Evolutionary conservation across 2,888 invertebrate genomes (phyloP).

Genomic region (Drosophila macrospina): DNA sequence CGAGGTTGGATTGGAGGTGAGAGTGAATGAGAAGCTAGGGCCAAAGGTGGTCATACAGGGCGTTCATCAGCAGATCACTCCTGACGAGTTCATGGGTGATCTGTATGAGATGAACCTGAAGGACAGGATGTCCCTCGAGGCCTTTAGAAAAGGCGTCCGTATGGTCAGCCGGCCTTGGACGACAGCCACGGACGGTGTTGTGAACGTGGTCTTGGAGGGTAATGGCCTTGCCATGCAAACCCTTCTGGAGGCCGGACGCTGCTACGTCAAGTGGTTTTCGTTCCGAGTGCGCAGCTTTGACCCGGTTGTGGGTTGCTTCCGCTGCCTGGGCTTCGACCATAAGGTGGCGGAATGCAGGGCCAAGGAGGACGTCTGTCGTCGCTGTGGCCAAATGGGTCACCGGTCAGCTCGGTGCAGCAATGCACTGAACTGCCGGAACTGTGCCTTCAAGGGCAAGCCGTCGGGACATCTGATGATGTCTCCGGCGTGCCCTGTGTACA

Average conservation of each 20-base stretch:
- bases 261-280: conserved; percentile 26
- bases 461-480: conserved; percentile 24
- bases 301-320: conserved; percentile 14
- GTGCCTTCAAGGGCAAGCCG: conserved; percentile 8
- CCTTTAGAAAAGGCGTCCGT: neutral
- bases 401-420: conserved; percentile 3
- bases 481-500: conserved; percentile 9
- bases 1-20: conserved; percentile 2
- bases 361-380: conserved; percentile 19
- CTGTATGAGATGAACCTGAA: conserved; percentile 16
- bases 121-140: conserved; percentile 8
- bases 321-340: conserved; percentile 15
- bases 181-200: no score
- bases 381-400: conserved; percentile 24
- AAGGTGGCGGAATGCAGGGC: conserved; percentile 17
- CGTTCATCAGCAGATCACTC: no score
- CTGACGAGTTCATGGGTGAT: conserved; percentile 21
- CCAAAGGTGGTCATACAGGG: no score
- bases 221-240: neutral
- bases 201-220: conserved; percentile 5
- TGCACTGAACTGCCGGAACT: conserved; percentile 19
- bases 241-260: conserved; percentile 6
- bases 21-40: conserved; percentile 7
- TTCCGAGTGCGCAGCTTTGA: conserved; percentile 11
- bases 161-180: conserved; percentile 4